A percentile compares a stretch with the other conserved stretches of the same genome.
These are phyloP conservation scores for Micromesistius poutassou DNA, from an alignment of 2,797 vertebrate species.

Conservation along the genomic window DNA sequence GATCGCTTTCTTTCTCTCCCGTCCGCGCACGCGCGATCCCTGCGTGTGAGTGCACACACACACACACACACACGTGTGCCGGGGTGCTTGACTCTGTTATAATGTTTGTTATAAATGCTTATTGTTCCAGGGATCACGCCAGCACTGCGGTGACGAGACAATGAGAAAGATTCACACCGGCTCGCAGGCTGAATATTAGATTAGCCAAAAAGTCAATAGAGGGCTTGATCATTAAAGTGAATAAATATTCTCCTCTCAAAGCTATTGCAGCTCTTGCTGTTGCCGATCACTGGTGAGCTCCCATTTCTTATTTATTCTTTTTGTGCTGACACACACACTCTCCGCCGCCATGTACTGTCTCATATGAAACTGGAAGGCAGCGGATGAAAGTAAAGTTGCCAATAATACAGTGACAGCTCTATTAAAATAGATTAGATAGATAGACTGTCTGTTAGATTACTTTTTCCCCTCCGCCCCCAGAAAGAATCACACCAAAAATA, in stretches of 20 bases:
- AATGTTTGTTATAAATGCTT: constrained; percentile 62
- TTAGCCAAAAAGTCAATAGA: constrained; percentile 79
- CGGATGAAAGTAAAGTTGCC: too few species aligned
- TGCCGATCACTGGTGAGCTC: constrained; percentile 53
- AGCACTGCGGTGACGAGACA: constrained; percentile 58
- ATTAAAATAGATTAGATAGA: constrained; percentile 35
- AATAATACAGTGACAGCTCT: constrained; percentile 11
- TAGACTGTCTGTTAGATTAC: too few species aligned
- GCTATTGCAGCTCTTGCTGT: constrained; percentile 64
- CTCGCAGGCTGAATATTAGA: constrained; percentile 75
- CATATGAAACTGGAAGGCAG: constrained; percentile 48
- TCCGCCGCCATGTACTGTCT: constrained; percentile 50
- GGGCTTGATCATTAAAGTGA: constrained; percentile 77
- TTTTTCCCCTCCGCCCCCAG: too few species aligned
- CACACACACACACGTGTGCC: too few species aligned
- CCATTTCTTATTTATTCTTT: constrained; percentile 70
- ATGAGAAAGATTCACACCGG: constrained; percentile 61
- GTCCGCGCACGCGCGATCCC: neutral
- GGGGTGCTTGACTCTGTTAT: neutral
- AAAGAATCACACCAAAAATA: too few species aligned
- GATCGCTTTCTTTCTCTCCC: too few species aligned
- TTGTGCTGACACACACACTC: constrained; percentile 72
- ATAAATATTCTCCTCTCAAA: constrained; percentile 78
- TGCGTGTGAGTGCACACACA: neutral
- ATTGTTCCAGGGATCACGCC: constrained; percentile 61